Conservation (phyloP, 2,113 vertebrate genomes). For the Indicator maculatus region DNA sequence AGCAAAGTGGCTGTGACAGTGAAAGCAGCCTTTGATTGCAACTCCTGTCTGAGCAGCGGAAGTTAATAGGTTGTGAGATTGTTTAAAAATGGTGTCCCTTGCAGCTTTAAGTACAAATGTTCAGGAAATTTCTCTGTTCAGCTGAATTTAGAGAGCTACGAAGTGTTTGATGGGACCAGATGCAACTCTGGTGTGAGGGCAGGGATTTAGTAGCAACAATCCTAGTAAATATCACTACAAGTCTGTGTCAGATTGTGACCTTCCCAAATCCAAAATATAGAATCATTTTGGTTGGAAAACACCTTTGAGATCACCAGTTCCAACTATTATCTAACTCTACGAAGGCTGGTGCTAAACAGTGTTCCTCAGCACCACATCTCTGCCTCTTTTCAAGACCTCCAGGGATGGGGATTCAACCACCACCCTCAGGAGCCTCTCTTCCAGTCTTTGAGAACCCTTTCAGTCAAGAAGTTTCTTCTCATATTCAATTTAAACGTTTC, state of each 20-base stretch:
- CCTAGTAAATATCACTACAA: neutral
- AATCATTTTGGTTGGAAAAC: too few species aligned
- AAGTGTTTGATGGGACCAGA: neutral
- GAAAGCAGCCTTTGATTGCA: neutral
- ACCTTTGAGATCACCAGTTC: too few species aligned
- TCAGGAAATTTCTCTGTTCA: neutral
- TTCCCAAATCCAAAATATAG: neutral
- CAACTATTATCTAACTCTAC: too few species aligned
- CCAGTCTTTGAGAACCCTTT: too few species aligned
- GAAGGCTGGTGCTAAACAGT: too few species aligned
- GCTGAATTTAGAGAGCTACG: neutral
- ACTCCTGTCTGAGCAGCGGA: neutral
- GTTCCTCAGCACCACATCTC: too few species aligned
- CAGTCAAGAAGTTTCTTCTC: too few species aligned
- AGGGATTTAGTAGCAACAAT: neutral
- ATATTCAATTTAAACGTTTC: too few species aligned
- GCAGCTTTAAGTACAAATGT: neutral
- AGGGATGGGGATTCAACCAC: too few species aligned
- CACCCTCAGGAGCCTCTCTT: too few species aligned
- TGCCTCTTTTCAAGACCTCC: too few species aligned
- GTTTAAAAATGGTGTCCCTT: neutral
- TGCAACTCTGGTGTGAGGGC: neutral
- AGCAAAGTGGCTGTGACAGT: neutral
- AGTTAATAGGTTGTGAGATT: neutral
- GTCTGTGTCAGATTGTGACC: neutral